These are phyloP conservation scores for Phodopus roborovskii DNA, from an alignment of 2,113 vertebrate species.

Conservation along the genomic window DNA sequence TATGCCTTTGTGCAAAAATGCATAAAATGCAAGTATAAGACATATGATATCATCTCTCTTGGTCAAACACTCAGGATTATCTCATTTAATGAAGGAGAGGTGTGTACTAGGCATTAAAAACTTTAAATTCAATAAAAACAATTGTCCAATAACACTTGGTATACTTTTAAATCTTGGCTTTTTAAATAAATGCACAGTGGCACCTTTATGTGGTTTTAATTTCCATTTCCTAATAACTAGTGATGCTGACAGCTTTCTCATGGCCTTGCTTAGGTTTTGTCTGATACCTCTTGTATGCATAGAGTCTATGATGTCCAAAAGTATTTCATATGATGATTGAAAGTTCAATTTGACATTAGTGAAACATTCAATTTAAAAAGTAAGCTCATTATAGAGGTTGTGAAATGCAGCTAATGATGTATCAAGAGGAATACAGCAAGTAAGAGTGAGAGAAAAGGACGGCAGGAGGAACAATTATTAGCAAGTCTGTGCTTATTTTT, in stretches of 20 bases:
- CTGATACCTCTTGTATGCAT: background rate
- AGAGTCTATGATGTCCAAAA: background rate
- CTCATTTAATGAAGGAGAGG: background rate
- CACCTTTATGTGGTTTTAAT: background rate
- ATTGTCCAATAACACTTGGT: background rate
- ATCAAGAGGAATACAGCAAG: background rate
- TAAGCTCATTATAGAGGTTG: background rate
- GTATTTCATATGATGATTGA: background rate
- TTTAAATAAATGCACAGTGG: background rate
- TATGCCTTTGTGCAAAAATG: background rate
- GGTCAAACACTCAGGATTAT: background rate
- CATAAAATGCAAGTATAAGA: background rate
- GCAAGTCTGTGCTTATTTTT: background rate
- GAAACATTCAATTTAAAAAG: background rate
- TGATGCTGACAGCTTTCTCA: background rate
- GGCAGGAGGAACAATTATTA: background rate
- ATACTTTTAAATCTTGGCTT: slow-evolving; percentile 13
- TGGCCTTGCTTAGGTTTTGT: background rate
- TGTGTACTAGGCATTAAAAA: background rate
- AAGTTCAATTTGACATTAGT: background rate
- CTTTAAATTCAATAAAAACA: background rate
- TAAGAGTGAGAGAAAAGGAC: background rate
- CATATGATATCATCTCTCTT: background rate
- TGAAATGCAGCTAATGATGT: background rate
- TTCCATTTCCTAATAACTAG: background rate